Percentiles rank a stretch among this genome's conserved stretches.
These are phyloP conservation scores for Metallyticus violacea DNA, from an alignment of 2,888 invertebrate genomes.

Conservation along the genomic window DNA sequence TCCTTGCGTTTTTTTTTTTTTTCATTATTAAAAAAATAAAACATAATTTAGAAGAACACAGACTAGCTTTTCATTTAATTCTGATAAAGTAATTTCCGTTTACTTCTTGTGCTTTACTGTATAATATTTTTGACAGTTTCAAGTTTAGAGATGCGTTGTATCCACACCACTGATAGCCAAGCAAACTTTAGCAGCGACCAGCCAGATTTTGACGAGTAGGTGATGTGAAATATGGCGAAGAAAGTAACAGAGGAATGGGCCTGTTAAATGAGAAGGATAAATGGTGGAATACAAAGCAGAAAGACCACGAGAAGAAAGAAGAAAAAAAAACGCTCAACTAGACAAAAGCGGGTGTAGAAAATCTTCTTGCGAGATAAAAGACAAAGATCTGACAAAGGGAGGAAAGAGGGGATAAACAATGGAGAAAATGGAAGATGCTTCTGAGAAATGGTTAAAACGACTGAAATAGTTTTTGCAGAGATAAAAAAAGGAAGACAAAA, in stretches of 20 bases:
- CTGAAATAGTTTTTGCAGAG: not conserved
- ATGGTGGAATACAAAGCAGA: not conserved
- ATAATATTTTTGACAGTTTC: no score
- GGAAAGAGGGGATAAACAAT: not conserved
- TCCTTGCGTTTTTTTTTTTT: no score
- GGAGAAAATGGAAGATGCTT: not conserved
- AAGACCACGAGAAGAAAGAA: not conserved
- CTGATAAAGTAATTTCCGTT: no score
- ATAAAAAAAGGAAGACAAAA: not conserved
- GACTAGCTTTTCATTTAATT: no score
- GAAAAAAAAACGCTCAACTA: not conserved
- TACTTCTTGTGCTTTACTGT: no score
- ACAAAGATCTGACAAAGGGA: not conserved
- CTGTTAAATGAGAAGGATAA: not conserved
- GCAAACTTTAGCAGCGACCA: not conserved
- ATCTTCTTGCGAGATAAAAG: not conserved
- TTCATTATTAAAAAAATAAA: no score
- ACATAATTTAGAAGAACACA: no score
- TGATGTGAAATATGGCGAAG: slow-evolving; percentile 6
- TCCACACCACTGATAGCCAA: not conserved
- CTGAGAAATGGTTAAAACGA: not conserved
- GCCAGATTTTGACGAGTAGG: slow-evolving; percentile 3
- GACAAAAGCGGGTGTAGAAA: not conserved
- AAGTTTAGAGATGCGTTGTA: no score
- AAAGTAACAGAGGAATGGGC: not conserved